These are phyloP conservation scores for Saccopteryx leptura DNA, from an alignment of 2,113 vertebrate genomes.

Conservation along the genomic window DNA sequence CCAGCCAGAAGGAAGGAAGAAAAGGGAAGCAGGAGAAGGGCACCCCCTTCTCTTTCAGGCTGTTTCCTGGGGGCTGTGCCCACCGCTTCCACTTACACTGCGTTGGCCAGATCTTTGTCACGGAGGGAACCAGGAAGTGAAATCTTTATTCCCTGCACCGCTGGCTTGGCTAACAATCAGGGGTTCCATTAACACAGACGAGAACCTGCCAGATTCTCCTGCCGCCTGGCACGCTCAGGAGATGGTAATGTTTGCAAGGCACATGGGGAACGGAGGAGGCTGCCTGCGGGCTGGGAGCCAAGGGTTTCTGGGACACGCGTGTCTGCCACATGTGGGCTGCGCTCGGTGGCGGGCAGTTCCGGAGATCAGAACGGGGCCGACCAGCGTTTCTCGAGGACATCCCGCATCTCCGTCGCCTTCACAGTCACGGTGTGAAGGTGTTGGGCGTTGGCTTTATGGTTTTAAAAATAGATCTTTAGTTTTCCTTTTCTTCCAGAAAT, in stretches of 20 bases:
- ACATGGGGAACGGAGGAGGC: background rate
- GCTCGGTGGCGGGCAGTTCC: background rate
- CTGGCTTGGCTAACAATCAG: background rate
- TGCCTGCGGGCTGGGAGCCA: background rate
- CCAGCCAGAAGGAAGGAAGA: background rate
- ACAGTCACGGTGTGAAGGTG: background rate
- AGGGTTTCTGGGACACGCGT: background rate
- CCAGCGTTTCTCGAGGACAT: background rate
- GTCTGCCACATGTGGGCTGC: rapidly evolving
- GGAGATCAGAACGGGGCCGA: rapidly evolving
- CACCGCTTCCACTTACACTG: background rate
- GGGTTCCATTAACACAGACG: background rate
- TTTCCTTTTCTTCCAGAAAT: background rate
- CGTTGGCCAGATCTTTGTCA: no score
- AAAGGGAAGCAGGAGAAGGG: no score
- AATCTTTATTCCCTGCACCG: background rate
- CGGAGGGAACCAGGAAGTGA: background rate
- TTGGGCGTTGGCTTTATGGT: background rate
- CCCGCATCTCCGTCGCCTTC: no score
- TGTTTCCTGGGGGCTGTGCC: rapidly evolving
- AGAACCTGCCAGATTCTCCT: background rate
- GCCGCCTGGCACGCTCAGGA: background rate
- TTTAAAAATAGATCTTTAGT: background rate
- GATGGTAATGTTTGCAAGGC: background rate
- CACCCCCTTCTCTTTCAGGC: background rate